Base-by-base conservation (phyloP, 2,113 vertebrate genomes). In the Urocitellus parryii region DNA sequence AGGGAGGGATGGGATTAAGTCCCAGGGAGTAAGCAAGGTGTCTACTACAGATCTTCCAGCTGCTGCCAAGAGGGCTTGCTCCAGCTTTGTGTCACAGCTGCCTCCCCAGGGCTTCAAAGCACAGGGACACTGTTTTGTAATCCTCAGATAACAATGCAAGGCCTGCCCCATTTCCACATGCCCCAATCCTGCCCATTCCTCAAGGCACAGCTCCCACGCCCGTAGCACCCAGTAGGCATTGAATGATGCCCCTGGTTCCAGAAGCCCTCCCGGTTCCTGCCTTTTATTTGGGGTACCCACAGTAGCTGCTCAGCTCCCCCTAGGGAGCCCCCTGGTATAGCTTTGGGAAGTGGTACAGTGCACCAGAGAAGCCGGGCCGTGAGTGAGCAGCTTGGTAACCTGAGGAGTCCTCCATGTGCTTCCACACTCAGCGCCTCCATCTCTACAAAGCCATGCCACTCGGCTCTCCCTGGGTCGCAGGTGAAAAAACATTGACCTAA, bases 131-230 rank as follows among this genome's bases (percentile, higher is more conserved):
- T 27, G 8, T 94, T 95, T 91, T 63, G 88, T 63, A 93, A 97
- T 77, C n/a, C 27, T 86, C 45, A n/a, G 73, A 24, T 48, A 45
- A 82, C 70, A 92, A 77, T 39, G 34, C 86, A 70, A 67, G 68
- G 58, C 86, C 73, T 12, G 2, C 37, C 78, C 63, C 86, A 24
- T 96, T 96, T 85, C 73, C 86, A 85, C 97, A 95, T 37, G 76
- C 53, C 72, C 25, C 0, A 3, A 32, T 51, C n/a, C 34, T 63
- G 39, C 92, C 90, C 85, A 5, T 48, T 73, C 77, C 53, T 81
- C 32, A 63, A 78, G 73, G 88, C 68, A 17, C 4, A 2, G 63
- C 45, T 63, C 42, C 8, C 17, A 72, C 7, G 29, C 32, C 45
- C 0, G 42, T 29, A 77, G 45, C 29, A 0, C 42, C 34, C 42